Percentiles rank a stretch among this genome's conserved stretches.
These are phyloP conservation scores for Loriculus beryllinus DNA, from an alignment of 2,797 vertebrate genomes.

Conservation along the genomic window DNA sequence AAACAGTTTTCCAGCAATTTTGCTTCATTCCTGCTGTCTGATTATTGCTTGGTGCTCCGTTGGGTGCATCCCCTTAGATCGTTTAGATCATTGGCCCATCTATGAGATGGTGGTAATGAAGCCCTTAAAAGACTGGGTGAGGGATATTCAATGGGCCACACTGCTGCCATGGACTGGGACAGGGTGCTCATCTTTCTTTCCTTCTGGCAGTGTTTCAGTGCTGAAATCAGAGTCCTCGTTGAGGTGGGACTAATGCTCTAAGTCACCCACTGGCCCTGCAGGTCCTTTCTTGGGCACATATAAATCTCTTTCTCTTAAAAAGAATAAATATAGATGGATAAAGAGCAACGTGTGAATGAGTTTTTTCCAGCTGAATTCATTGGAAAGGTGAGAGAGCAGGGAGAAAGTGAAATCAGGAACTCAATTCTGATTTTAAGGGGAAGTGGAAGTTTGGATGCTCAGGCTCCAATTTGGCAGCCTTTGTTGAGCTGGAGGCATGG, in stretches of 20 bases:
- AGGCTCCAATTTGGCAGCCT: background rate
- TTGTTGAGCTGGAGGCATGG: background rate
- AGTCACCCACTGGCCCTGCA: accelerated
- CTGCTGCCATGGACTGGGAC: accelerated
- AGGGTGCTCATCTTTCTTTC: background rate
- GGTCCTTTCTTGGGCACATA: background rate
- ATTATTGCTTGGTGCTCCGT: accelerated
- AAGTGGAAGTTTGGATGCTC: background rate
- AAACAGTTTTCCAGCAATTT: background rate
- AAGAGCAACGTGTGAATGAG: background rate
- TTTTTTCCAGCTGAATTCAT: background rate
- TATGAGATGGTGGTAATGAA: background rate
- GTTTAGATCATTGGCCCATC: background rate
- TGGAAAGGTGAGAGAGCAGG: background rate
- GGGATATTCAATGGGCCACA: background rate
- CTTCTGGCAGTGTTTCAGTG: background rate
- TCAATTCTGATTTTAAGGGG: background rate
- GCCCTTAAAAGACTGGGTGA: background rate
- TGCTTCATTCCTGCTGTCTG: background rate
- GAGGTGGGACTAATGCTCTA: background rate
- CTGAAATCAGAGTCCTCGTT: accelerated
- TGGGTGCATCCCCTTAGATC: background rate
- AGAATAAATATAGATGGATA: background rate
- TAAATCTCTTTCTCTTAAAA: background rate
- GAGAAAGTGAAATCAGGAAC: background rate